These are phyloP conservation scores for Podarcis muralis DNA, from an alignment of 2,113 vertebrate genomes.

Conservation along the genomic window DNA sequence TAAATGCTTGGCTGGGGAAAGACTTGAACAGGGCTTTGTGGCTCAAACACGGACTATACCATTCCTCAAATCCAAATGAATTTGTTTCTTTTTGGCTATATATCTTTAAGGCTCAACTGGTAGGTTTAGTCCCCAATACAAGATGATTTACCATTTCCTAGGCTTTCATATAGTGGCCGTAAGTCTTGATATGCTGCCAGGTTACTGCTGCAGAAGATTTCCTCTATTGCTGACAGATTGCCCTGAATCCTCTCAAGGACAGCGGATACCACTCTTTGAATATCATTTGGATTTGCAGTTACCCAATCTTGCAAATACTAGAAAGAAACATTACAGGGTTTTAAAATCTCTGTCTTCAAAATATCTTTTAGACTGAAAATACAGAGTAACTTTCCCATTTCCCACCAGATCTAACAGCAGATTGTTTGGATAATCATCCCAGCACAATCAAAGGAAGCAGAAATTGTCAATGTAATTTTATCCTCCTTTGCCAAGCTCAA, in stretches of 20 bases:
- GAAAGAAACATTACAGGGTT: background rate
- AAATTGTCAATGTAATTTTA: no score
- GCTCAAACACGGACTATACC: no score
- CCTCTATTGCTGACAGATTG: background rate
- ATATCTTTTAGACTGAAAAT: background rate
- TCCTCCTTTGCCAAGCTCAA: no score
- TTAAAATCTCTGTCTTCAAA: background rate
- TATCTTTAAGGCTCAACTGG: background rate
- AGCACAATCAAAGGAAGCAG: background rate
- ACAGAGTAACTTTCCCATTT: background rate
- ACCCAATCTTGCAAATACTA: background rate
- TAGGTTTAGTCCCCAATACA: background rate
- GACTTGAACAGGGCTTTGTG: no score
- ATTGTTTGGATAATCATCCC: background rate
- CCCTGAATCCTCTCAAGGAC: background rate
- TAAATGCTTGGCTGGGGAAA: no score
- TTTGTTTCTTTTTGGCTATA: no score
- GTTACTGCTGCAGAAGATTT: background rate
- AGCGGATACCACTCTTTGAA: background rate
- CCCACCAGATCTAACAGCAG: background rate
- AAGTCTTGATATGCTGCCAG: background rate
- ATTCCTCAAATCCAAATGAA: no score
- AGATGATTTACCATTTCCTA: background rate
- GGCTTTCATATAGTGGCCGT: background rate
- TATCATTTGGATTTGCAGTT: background rate